Evolutionary conservation across 2,888 invertebrate species (phyloP).

Genomic region (Leptinotarsa tumamoca): DNA sequence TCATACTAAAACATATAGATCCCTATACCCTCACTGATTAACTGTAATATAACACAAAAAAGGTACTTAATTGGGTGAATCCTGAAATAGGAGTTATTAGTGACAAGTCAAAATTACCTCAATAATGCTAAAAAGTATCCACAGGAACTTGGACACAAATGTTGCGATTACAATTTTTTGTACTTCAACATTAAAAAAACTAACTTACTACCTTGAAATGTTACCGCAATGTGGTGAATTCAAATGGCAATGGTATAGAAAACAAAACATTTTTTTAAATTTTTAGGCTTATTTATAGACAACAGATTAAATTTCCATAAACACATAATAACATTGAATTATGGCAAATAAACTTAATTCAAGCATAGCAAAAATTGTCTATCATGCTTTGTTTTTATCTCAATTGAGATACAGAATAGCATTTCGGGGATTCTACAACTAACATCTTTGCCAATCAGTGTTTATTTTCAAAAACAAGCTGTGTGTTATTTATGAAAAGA

Average conservation of each 20-base stretch:
- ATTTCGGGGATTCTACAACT: not conserved
- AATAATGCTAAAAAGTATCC: not conserved
- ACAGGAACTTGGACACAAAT: not conserved
- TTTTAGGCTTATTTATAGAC: not conserved
- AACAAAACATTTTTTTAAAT: not conserved
- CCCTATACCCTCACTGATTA: too few relatives aligned
- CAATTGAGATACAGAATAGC: not conserved
- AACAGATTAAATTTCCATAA: not conserved
- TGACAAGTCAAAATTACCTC: not conserved
- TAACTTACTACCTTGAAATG: not conserved
- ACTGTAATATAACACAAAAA: too few relatives aligned
- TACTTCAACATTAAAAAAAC: not conserved
- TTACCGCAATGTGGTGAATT: not conserved
- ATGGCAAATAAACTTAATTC: too few relatives aligned
- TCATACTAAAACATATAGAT: too few relatives aligned
- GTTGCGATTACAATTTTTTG: not conserved
- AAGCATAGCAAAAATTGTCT: not conserved
- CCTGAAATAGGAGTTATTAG: too few relatives aligned
- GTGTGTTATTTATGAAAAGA: too few relatives aligned
- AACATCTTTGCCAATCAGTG: not conserved
- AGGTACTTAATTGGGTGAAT: too few relatives aligned
- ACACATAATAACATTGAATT: not conserved
- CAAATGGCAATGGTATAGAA: not conserved
- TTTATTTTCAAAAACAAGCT: not conserved
- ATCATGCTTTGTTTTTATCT: not conserved